These are phyloP conservation scores for Camponotus fellah DNA, from an alignment of 2,888 invertebrate genomes.

Conservation along the genomic window DNA sequence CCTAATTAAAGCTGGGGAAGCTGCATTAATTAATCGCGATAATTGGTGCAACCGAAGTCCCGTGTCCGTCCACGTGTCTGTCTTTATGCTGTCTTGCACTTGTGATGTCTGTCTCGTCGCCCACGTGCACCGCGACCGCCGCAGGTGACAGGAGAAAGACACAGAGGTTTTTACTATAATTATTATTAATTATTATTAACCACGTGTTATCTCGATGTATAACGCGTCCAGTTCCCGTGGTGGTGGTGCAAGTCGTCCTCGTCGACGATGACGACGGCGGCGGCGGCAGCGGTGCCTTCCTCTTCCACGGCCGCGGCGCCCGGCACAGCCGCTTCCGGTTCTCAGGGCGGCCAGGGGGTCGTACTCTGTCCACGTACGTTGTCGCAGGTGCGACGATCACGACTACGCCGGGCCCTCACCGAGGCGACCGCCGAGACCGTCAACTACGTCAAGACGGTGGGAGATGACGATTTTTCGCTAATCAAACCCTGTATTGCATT, in stretches of 20 bases:
- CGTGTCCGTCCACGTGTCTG: slow-evolving; percentile 48
- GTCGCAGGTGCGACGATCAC: slow-evolving; percentile 94
- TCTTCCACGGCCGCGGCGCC: slow-evolving; percentile 68
- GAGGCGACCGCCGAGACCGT: slow-evolving; percentile 95
- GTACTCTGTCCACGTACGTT: slow-evolving; percentile 96
- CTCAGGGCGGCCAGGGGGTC: slow-evolving; percentile 90
- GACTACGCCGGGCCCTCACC: slow-evolving; percentile 95
- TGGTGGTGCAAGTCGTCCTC: slow-evolving; percentile 85
- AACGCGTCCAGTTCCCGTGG: slow-evolving; percentile 84
- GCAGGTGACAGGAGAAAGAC: slow-evolving; percentile 20
- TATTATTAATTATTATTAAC: slow-evolving; percentile 62
- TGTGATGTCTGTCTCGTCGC: slow-evolving; percentile 53
- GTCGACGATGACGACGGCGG: slow-evolving; percentile 82
- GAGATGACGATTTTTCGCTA: slow-evolving; percentile 77
- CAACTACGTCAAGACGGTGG: slow-evolving; percentile 96
- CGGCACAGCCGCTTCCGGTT: slow-evolving; percentile 75
- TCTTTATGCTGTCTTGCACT: slow-evolving; percentile 39
- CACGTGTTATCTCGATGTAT: slow-evolving; percentile 75
- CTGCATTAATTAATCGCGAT: neutral
- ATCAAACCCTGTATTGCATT: slow-evolving; percentile 31
- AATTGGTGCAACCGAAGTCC: slow-evolving; percentile 48
- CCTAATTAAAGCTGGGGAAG: too few species aligned
- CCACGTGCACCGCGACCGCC: slow-evolving; percentile 56
- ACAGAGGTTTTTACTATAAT: slow-evolving; percentile 26
- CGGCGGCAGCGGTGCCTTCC: slow-evolving; percentile 78